These are phyloP conservation scores for Nymphicus hollandicus DNA, from an alignment of 2,113 vertebrate species.

Conservation along the genomic window DNA sequence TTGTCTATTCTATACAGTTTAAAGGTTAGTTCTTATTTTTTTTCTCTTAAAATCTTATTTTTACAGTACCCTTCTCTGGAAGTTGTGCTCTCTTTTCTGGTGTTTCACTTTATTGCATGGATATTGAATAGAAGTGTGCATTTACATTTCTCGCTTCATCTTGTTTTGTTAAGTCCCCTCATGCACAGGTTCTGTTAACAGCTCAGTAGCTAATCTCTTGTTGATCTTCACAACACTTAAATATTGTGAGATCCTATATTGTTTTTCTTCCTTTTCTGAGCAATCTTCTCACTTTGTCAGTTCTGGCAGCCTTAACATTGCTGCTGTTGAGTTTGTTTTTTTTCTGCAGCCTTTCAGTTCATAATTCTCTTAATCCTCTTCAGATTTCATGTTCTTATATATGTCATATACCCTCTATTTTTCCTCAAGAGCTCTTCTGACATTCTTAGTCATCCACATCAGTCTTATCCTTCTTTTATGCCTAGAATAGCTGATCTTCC, in stretches of 20 bases:
- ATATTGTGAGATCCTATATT: not conserved
- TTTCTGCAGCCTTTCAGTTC: not conserved
- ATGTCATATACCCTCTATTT: conserved; percentile 13
- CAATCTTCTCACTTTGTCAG: not conserved
- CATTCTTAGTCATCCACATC: conserved; percentile 22
- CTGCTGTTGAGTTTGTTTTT: not conserved
- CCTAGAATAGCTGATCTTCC: not conserved
- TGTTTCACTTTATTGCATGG: conserved; percentile 3
- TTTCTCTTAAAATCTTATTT: not conserved
- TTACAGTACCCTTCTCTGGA: not conserved
- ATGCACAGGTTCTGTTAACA: not conserved
- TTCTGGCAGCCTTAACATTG: not conserved
- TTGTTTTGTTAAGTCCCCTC: not conserved
- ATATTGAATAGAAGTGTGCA: not conserved
- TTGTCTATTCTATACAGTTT: not conserved
- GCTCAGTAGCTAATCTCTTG: not conserved
- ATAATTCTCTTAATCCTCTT: conserved; percentile 52
- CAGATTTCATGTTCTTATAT: conserved; percentile 7
- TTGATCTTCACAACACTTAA: not conserved
- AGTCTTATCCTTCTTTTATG: not conserved
- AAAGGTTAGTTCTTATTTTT: not conserved
- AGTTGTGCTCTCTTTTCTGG: not conserved
- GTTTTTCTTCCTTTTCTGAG: not conserved
- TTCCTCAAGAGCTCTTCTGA: not conserved
- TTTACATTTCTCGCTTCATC: not conserved